Conservation (phyloP, 2,797 vertebrate species). For the Poeciliopsis gracilis region DNA sequence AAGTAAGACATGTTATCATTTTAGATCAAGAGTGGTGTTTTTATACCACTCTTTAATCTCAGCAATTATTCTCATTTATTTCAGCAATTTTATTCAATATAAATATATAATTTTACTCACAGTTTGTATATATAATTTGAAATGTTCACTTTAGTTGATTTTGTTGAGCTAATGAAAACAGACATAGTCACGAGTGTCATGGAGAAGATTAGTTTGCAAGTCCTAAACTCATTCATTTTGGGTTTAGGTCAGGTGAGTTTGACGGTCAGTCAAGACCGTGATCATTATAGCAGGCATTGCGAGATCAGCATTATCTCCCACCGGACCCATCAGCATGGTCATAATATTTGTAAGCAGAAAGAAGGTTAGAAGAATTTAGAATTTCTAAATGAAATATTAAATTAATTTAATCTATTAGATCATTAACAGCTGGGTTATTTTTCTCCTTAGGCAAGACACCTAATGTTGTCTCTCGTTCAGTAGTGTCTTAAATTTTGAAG, state of each 20-base stretch:
- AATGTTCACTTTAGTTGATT: not conserved
- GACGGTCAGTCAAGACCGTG: not conserved
- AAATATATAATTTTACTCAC: not conserved
- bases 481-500: not conserved
- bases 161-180: not conserved
- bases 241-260: not conserved
- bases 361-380: not conserved
- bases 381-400: not conserved
- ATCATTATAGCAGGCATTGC: not conserved
- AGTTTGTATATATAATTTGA: not conserved
- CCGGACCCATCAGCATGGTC: not conserved
- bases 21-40: not conserved
- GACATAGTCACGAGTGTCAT: not conserved
- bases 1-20: not conserved
- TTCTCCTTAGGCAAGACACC: not conserved
- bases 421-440: not conserved
- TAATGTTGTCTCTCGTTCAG: not conserved
- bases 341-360: not conserved
- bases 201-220: not conserved
- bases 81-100: not conserved
- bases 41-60: not conserved
- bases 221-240: not conserved
- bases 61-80: not conserved
- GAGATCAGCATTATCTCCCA: too few relatives aligned
- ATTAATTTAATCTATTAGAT: not conserved